Percentiles rank a stretch among this genome's conserved stretches.
phyloP scores from a whole-genome alignment of 2,113 vertebrate species.

The Pungitius pungitius region DNA sequence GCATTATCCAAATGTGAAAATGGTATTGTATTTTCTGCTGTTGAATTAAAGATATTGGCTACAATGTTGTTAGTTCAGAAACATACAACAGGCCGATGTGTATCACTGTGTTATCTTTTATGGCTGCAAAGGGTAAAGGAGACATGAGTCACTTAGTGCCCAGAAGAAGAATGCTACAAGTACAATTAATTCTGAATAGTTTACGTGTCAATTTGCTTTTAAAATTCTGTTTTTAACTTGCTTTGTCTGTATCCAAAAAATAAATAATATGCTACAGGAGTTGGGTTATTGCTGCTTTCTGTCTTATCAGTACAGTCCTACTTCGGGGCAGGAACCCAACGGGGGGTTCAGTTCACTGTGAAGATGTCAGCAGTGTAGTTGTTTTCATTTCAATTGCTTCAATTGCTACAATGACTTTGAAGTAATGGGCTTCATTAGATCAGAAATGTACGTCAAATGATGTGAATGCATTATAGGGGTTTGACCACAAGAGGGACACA shows the following conservation, averaged over 20 bases:
- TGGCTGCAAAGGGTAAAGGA: neutral
- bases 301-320: conserved; percentile 51
- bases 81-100: neutral
- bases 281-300: conserved; percentile 19
- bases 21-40: neutral
- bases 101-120: neutral
- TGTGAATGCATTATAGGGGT: neutral
- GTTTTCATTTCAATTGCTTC: neutral
- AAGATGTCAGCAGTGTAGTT: neutral
- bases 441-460: neutral
- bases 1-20: neutral
- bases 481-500: conserved; percentile 61
- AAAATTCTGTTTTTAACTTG: neutral
- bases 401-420: neutral
- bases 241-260: neutral
- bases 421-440: neutral
- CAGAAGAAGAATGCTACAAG: neutral
- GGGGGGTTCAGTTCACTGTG: neutral
- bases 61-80: neutral
- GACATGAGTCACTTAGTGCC: neutral
- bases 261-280: neutral
- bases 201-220: neutral
- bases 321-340: neutral
- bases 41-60: neutral
- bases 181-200: neutral